A percentile compares a stretch with the other conserved stretches of the same genome.
Conservation (phyloP, 1,140 invertebrate genomes). For the Metopolophium dirhodum region DNA sequence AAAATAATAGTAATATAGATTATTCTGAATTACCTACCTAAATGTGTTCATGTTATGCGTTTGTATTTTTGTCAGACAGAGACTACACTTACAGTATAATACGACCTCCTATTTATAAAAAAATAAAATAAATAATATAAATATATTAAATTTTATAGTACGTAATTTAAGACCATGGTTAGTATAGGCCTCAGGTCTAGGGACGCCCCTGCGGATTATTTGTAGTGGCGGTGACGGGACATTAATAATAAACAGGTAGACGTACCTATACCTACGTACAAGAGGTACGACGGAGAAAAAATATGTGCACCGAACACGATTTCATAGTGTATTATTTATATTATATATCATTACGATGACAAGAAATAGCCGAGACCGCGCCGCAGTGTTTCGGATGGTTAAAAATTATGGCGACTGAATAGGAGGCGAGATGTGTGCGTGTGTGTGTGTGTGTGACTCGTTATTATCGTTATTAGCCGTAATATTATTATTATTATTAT, state of each 20-base stretch:
- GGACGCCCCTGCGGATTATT: neutral
- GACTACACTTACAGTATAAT: neutral
- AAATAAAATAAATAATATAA: too few relatives aligned
- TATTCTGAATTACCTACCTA: neutral
- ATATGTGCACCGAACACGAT: neutral
- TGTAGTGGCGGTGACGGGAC: neutral
- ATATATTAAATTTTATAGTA: too few relatives aligned
- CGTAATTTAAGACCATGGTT: too few relatives aligned
- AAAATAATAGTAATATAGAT: neutral
- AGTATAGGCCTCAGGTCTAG: too few relatives aligned
- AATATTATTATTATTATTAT: slow-evolving; percentile 8
- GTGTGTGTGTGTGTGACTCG: neutral
- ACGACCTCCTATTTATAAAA: too few relatives aligned
- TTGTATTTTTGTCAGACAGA: neutral
- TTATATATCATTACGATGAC: neutral
- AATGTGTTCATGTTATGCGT: neutral
- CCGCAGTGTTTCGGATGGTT: neutral
- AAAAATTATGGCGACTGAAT: slow-evolving; percentile 15
- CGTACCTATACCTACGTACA: neutral
- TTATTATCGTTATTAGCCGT: neutral
- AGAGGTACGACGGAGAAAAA: neutral
- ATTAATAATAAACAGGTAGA: neutral
- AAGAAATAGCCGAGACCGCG: neutral
- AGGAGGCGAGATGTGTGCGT: too few relatives aligned
- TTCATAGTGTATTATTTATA: neutral